Percentiles rank a stretch among this genome's conserved stretches.
Conservation (phyloP, 2,888 invertebrate species). For the Cheiracanthium punctorium region DNA sequence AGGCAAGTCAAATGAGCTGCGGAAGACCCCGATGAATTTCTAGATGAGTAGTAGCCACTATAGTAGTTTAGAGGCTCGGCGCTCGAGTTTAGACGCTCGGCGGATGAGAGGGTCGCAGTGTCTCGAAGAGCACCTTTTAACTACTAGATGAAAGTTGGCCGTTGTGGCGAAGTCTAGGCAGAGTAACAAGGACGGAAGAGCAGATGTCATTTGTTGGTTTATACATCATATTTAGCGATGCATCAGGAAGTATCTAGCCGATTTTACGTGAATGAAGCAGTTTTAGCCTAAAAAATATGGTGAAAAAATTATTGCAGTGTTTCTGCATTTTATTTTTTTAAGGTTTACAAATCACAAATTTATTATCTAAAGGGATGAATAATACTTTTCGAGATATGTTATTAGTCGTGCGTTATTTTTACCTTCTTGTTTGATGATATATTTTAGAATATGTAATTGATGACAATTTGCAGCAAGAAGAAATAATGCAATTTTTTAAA, state of each 20-base stretch:
- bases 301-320: conserved; percentile 59
- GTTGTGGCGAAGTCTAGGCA: conserved; percentile 53
- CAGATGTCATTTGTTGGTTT: conserved; percentile 38
- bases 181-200: conserved; percentile 48
- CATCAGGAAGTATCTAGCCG: conserved; percentile 66
- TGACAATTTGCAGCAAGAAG: too few relatives aligned
- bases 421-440: too few relatives aligned
- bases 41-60: background rate
- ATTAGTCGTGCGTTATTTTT: too few relatives aligned
- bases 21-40: conserved; percentile 11
- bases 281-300: conserved; percentile 67
- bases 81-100: conserved; percentile 32
- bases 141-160: conserved; percentile 52
- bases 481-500: too few relatives aligned
- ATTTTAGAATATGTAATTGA: too few relatives aligned
- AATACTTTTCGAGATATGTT: too few relatives aligned
- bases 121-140: conserved; percentile 48
- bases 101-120: conserved; percentile 23
- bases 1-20: conserved; percentile 19
- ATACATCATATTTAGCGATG: conserved; percentile 43
- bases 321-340: conserved; percentile 28
- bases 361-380: background rate
- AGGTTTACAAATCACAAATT: background rate
- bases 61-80: conserved; percentile 20
- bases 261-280: conserved; percentile 65